Evolutionary conservation across 64 coral and sea anemone species (phyloP).

Genomic region (Porites australiensis): DNA sequence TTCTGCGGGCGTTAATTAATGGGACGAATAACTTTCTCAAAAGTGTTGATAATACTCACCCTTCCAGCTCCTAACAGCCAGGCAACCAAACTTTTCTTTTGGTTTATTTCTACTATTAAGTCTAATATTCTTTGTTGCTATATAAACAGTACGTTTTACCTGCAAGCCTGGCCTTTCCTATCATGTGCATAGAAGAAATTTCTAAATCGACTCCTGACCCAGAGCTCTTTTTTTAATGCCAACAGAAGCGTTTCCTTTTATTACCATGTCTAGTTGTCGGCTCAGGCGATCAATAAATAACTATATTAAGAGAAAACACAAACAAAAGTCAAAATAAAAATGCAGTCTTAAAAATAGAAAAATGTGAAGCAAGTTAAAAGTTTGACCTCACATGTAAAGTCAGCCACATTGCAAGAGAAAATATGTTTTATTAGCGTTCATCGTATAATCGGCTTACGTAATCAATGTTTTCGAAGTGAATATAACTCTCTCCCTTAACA

Average conservation of each 20-base stretch:
- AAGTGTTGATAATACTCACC: too few relatives aligned
- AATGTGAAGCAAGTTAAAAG: too few relatives aligned
- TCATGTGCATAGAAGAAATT: neutral
- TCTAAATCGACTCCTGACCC: neutral
- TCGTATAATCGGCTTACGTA: neutral
- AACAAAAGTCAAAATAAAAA: neutral
- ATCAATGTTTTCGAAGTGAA: neutral
- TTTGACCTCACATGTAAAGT: too few relatives aligned
- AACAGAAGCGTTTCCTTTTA: neutral
- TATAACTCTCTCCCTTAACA: neutral
- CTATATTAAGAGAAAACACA: neutral
- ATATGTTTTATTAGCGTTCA: neutral
- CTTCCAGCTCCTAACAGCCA: too few relatives aligned
- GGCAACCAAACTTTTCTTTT: too few relatives aligned
- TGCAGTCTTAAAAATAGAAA: neutral
- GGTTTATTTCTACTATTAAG: too few relatives aligned
- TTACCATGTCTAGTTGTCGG: neutral
- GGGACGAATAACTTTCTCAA: too few relatives aligned
- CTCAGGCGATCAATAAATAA: neutral
- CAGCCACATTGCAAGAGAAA: neutral
- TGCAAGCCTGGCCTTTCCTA: constrained; percentile 3
- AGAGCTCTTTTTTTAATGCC: neutral
- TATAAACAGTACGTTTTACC: neutral
- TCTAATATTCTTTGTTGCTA: too few relatives aligned
- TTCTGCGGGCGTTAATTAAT: too few relatives aligned